Conservation (phyloP, 2,113 vertebrate species). For the Larimichthys crocea region DNA sequence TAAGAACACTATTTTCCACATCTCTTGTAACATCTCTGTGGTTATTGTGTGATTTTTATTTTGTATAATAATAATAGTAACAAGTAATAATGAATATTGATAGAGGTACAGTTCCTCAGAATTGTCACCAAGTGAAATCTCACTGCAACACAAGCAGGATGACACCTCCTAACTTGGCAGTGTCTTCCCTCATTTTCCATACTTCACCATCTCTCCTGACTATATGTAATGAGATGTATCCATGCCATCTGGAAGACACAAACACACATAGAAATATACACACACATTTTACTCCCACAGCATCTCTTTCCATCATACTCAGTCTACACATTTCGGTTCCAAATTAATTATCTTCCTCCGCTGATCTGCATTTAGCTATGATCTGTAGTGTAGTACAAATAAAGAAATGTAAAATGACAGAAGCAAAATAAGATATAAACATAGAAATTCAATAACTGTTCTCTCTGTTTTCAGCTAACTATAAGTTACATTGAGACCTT, state of each 20-base stretch:
- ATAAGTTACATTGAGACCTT: slow-evolving; percentile 76
- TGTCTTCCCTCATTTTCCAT: slow-evolving; percentile 38
- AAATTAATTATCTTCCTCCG: not conserved
- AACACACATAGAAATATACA: slow-evolving; percentile 16
- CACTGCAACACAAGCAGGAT: slow-evolving; percentile 16
- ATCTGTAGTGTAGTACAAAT: too few species aligned
- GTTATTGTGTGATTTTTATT: slow-evolving; percentile 5
- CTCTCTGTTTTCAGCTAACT: slow-evolving; percentile 64
- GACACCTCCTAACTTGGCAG: slow-evolving; percentile 41
- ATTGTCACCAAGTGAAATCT: slow-evolving; percentile 42
- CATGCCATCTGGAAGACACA: slow-evolving; percentile 63
- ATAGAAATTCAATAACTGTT: not conserved
- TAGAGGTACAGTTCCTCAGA: not conserved
- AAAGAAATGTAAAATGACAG: not conserved
- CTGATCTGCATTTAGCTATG: not conserved
- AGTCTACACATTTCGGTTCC: not conserved
- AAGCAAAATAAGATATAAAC: not conserved
- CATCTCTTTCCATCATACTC: not conserved
- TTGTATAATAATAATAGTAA: not conserved
- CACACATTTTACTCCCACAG: slow-evolving; percentile 8
- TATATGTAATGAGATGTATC: slow-evolving; percentile 67
- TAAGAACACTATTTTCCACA: not conserved
- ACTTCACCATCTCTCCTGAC: slow-evolving; percentile 48
- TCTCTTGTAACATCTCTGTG: not conserved
- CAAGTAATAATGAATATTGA: slow-evolving; percentile 26